Evolutionary conservation across 2,113 vertebrate genomes (phyloP), one percentile per base, ranked within the genome.

Genomic region (Pitta sordida): DNA sequence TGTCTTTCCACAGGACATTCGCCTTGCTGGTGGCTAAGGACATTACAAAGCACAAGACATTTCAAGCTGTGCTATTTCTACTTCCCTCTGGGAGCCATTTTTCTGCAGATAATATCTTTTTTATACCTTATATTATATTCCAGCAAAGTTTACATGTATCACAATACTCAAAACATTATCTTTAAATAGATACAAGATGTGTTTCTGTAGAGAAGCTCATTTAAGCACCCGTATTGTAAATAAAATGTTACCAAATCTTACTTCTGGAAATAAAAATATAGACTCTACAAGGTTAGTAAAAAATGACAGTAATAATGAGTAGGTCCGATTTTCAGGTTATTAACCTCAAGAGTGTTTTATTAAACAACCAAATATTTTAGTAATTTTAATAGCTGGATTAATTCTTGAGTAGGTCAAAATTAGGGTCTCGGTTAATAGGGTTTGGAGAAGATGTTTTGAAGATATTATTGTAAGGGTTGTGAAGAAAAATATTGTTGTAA

Each of bases 21-120:
- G 65, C 91, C 69, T 93, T 79, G 83, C 77, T 95, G 77, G 81
- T 92, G 77, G 80, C 62, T 94, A 90, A 94, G 81, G 83, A 89
- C 69, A 75, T 88, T 84, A 75, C 44, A 84, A 82, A 95, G 80
- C 49, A 79, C 49, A 73, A 86, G 60, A 18, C 58, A 7, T 76
- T 92, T 93, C 86, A 93, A 92, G 62, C 44, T 95, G 92, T 86
- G 86, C 17, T 89, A 39, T 93, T 92, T 88, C 88, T 85, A 3
- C 51, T 67, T 92, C 80, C 83, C 65, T 75, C 83, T 75, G 73
- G 52, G 88, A 96, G 44, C 7, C 77, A 84, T 92, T 94, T 94
- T 94, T 95, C 60, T 91, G 49, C 43, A 88, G 91, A 83, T 88
- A 94, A 94, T 94, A 83, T 90, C 56, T 0, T 88, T 90, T 96